These are phyloP conservation scores for Lethocerus indicus DNA, from an alignment of 1,140 invertebrate species.

Conservation along the genomic window DNA sequence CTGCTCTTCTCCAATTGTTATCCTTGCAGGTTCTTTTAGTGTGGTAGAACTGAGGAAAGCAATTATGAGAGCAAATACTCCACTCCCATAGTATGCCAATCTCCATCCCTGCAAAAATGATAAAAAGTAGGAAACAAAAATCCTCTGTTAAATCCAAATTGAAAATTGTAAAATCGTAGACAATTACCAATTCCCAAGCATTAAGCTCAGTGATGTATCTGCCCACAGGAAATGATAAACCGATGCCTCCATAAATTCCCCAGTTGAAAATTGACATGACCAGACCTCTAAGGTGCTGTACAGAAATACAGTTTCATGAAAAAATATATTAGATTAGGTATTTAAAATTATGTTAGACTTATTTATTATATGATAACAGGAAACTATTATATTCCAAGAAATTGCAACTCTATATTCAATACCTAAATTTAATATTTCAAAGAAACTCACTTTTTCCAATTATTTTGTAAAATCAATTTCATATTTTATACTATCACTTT, in stretches of 20 bases:
- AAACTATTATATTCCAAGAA: neutral
- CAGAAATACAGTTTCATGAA: slow-evolving; percentile 15
- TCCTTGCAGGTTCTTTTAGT: slow-evolving; percentile 57
- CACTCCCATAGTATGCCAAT: slow-evolving; percentile 67
- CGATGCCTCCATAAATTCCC: slow-evolving; percentile 90
- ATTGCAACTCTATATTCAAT: neutral
- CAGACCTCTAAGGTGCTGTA: slow-evolving; percentile 51
- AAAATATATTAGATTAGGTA: neutral
- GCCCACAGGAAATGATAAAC: slow-evolving; percentile 79
- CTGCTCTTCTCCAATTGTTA: slow-evolving; percentile 48
- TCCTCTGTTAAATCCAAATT: too few relatives aligned
- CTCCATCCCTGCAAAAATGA: slow-evolving; percentile 55
- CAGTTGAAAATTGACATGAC: slow-evolving; percentile 90
- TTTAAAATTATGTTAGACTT: neutral
- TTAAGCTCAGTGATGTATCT: slow-evolving; percentile 67
- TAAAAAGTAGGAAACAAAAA: neutral
- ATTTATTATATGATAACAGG: neutral
- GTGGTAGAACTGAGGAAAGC: slow-evolving; percentile 55
- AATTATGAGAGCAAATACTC: slow-evolving; percentile 60
- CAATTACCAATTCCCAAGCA: slow-evolving; percentile 49
- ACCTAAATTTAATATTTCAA: neutral
- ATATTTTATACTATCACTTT: too few relatives aligned
- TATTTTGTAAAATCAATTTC: neutral
- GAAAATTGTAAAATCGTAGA: neutral
- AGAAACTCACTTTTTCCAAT: neutral